phyloP scores from a whole-genome alignment of 2,888 invertebrate species.

The Antitype chi region DNA sequence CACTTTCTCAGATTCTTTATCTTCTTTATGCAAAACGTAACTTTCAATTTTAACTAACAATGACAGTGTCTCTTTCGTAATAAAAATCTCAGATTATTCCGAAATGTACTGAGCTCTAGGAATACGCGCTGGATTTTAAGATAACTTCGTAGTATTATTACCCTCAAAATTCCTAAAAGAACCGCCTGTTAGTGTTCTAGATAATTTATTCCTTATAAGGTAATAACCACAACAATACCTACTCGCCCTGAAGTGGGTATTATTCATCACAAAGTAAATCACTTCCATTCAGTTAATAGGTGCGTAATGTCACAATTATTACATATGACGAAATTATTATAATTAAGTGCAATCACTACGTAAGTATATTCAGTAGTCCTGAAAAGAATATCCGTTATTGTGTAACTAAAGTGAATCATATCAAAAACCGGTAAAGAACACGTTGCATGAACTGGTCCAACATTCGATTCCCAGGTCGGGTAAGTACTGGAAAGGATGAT shows the following conservation, averaged over 20 bases:
- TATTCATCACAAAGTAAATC: conserved; percentile 23
- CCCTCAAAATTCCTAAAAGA: not conserved
- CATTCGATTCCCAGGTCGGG: conserved; percentile 36
- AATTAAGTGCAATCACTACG: conserved; percentile 7
- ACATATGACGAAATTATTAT: conserved; percentile 40
- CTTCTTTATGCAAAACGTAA: too few relatives aligned
- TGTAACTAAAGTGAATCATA: conserved; percentile 47
- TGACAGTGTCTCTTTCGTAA: too few relatives aligned
- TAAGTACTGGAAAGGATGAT: conserved; percentile 34
- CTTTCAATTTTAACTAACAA: not conserved
- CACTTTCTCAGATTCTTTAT: too few relatives aligned
- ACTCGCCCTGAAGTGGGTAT: not conserved
- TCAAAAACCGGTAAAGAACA: conserved; percentile 21
- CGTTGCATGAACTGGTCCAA: conserved; percentile 26
- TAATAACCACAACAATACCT: not conserved
- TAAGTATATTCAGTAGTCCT: not conserved
- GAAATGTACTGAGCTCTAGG: not conserved
- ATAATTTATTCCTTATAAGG: not conserved
- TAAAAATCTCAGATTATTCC: not conserved
- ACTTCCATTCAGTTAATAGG: conserved; percentile 32
- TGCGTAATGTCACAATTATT: conserved; percentile 17
- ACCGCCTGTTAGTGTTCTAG: too few relatives aligned
- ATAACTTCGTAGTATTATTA: not conserved
- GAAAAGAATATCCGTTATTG: conserved; percentile 43
- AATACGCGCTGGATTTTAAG: not conserved